Conservation (phyloP, 2,888 invertebrate species). For the Cetonia aurata region DNA sequence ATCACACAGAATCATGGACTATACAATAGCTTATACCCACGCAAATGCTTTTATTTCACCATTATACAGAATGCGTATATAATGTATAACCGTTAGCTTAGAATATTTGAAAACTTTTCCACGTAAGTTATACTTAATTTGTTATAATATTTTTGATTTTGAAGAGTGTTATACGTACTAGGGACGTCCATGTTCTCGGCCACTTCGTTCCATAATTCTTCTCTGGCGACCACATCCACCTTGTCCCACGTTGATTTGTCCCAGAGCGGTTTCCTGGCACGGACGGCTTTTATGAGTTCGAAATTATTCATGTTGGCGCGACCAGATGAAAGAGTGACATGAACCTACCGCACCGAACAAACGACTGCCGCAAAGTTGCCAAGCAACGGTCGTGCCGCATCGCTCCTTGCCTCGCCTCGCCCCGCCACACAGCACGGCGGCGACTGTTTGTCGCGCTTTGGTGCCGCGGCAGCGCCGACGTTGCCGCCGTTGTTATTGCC, state of each 20-base stretch:
- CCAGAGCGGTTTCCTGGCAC: constrained; percentile 52
- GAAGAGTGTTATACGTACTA: constrained; percentile 48
- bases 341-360: constrained; percentile 53
- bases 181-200: constrained; percentile 52
- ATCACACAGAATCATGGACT: no score
- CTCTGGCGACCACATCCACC: constrained; percentile 50
- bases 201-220: constrained; percentile 60
- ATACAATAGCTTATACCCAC: no score
- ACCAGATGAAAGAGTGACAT: constrained; percentile 46
- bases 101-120: no score
- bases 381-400: constrained; percentile 49
- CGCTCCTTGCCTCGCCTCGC: constrained; percentile 46
- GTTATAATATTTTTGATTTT: no score
- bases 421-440: background rate
- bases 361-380: constrained; percentile 51
- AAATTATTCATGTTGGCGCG: constrained; percentile 53
- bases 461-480: constrained; percentile 33
- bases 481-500: constrained; percentile 36
- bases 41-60: no score
- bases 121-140: no score
- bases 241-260: constrained; percentile 52
- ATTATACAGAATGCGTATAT: no score
- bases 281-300: constrained; percentile 53
- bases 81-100: no score
- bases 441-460: constrained; percentile 41